Base-by-base conservation (phyloP, 2,888 invertebrate species). In the Coecobrya sp. region DNA sequence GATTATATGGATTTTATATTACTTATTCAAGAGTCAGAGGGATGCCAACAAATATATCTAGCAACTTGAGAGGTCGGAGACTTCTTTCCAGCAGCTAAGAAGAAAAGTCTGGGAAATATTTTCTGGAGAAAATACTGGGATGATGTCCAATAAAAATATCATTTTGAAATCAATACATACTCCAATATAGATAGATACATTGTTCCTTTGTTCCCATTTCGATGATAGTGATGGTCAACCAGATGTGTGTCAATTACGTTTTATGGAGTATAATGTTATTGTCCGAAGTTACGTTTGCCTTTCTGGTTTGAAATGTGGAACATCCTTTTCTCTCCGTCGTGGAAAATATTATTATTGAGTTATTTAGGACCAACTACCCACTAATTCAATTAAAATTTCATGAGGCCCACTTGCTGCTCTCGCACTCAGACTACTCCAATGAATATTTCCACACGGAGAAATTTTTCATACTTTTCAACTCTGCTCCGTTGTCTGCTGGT, bases 311-410 rank as follows among this genome's bases (percentile, higher is more conserved):
- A 68, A 68, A 68, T 68, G 4, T 42, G 8, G 42, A 73, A 42
- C 73, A 1, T 42, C 8, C 19, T 19, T 22, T 42, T 16, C 19
- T 42, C 13, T 22, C 25, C 25, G 8, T 42, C 16, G 5, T 11
- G 42, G 45, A 73, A 49, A 30, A 30, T 76, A 19, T 70, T 70
- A 70, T 36, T 73, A 91, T 91, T 91, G 90, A 91, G 90, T 91
- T 91, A 91, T 91, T 91, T 91, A 91, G 52, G 85, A 86, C 49
- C 49, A 85, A 70, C 73, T 49, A 55, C 82, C 85, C 86, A 91
- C 92, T 94, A 94, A 94, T 94, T 94, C 93, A 93, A 94, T 94
- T 94, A 94, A 94, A 94, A 94, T 94, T 94, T 94, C 94, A 94
- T 94, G 94, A 94, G 92, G 88, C 30, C 89, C 86, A 62, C 89